Evolutionary conservation across 2,888 invertebrate species (phyloP).

Genomic region (Euzophera pinguis): DNA sequence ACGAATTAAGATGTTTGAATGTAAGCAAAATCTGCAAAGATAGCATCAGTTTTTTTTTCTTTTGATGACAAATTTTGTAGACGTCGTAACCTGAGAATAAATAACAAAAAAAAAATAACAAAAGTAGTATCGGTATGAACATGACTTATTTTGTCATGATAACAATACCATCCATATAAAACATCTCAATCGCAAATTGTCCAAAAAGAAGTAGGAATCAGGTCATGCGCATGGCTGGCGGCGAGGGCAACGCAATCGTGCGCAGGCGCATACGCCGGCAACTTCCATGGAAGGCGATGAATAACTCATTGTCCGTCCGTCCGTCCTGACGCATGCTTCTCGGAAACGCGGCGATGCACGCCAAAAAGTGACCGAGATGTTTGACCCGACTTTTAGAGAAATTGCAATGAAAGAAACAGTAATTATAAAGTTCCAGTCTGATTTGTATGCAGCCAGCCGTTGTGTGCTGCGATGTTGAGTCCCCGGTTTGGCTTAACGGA

Average conservation of each 20-base stretch:
- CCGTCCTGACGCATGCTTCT: constrained; percentile 75
- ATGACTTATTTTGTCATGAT: neutral
- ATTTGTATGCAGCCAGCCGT: neutral
- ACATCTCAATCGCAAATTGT: constrained; percentile 21
- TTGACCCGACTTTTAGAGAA: constrained; percentile 55
- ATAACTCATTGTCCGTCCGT: constrained; percentile 78
- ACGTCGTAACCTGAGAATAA: too few species aligned
- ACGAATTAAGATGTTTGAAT: too few species aligned
- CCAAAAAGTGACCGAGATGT: constrained; percentile 67
- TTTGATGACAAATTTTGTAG: too few species aligned
- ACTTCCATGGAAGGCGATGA: constrained; percentile 75
- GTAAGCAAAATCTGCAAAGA: too few species aligned
- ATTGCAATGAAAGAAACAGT: constrained; percentile 1
- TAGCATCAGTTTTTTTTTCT: too few species aligned
- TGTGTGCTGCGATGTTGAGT: neutral
- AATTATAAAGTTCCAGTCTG: constrained; percentile 4
- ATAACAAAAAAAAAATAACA: too few species aligned
- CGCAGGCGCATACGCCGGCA: constrained; percentile 70
- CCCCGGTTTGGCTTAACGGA: too few species aligned
- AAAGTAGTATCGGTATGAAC: too few species aligned
- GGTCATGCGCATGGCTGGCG: constrained; percentile 52
- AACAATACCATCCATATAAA: constrained; percentile 18
- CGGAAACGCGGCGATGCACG: constrained; percentile 57
- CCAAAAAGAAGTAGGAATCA: constrained; percentile 56
- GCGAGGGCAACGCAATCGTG: constrained; percentile 63